Conservation (phyloP, 1,140 invertebrate genomes). For the Popillia japonica region DNA sequence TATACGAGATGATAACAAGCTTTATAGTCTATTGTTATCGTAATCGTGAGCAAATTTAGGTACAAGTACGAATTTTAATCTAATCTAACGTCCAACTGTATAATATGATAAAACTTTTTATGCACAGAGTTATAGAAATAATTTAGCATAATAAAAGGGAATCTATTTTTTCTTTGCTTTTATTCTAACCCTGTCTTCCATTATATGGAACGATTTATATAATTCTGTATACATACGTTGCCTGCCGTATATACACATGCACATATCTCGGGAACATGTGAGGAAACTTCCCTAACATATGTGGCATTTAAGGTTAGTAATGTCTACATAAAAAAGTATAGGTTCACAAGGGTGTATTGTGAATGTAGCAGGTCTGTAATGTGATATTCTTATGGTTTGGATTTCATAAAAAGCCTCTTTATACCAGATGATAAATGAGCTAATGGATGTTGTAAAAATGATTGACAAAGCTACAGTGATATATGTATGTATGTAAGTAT, state of each 20-base stretch:
- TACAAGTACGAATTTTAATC: background rate
- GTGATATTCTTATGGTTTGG: constrained; percentile 1
- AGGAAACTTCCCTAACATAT: background rate
- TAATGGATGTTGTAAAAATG: background rate
- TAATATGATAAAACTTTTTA: too few relatives aligned
- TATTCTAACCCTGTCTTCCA: too few relatives aligned
- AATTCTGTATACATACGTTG: too few relatives aligned
- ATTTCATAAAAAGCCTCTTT: background rate
- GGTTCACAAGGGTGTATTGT: background rate
- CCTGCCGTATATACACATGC: background rate
- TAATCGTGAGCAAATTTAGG: background rate
- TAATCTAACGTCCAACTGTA: background rate
- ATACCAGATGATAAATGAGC: background rate
- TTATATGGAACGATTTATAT: too few relatives aligned
- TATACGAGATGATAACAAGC: background rate
- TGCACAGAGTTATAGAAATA: too few relatives aligned
- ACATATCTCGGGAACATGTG: background rate
- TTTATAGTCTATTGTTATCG: constrained; percentile 21
- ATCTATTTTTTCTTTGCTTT: too few relatives aligned
- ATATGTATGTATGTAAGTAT: too few relatives aligned
- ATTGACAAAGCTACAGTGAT: background rate
- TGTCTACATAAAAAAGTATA: background rate
- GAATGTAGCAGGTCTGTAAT: background rate
- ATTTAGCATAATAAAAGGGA: too few relatives aligned
- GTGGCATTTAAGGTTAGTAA: background rate